Conservation (phyloP, 2,113 vertebrate species). For the Fregata magnificens region DNA sequence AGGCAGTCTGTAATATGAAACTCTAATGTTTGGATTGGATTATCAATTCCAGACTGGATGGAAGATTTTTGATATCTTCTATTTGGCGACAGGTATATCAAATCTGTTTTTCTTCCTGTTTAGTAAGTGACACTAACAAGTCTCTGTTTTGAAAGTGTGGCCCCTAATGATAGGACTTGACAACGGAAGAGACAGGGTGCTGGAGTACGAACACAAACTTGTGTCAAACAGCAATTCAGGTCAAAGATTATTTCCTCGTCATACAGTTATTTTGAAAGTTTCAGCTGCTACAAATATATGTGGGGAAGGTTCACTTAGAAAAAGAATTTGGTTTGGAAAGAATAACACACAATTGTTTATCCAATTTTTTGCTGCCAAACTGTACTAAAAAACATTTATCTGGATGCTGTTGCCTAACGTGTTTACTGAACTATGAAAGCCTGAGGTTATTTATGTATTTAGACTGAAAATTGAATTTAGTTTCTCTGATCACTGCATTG, state of each 20-base stretch:
- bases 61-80: background rate
- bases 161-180: background rate
- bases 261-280: background rate
- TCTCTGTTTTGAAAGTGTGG: background rate
- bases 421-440: conserved; percentile 4
- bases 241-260: background rate
- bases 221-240: background rate
- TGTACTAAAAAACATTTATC: conserved; percentile 7
- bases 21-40: background rate
- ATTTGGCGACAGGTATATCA: background rate
- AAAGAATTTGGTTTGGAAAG: background rate
- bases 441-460: background rate
- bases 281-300: background rate
- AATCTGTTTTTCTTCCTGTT: background rate
- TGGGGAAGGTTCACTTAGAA: background rate
- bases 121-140: background rate
- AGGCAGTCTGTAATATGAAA: background rate
- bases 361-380: background rate
- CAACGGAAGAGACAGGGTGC: background rate
- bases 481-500: background rate
- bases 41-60: background rate
- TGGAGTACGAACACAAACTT: background rate
- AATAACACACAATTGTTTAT: background rate
- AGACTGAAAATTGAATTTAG: background rate
- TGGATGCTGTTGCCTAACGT: background rate